Evolutionary conservation across 2,113 vertebrate genomes (phyloP).

Genomic region (Apodemus sylvaticus): DNA sequence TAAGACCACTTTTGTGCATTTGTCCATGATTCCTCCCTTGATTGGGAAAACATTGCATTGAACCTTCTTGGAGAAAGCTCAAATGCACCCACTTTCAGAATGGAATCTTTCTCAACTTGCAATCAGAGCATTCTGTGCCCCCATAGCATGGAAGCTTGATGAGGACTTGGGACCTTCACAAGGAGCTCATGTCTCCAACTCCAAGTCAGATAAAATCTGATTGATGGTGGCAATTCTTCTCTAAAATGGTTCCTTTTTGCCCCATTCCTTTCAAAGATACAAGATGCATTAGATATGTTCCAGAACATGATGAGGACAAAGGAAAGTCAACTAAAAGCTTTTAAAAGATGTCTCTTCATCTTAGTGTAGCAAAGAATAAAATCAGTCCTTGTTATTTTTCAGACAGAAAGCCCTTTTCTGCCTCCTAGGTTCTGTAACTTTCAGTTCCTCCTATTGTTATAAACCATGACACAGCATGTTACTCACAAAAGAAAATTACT

Average conservation of each 20-base stretch:
- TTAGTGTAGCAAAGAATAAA: conserved; percentile 59
- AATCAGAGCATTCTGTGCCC: neutral
- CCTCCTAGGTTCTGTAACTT: conserved; percentile 50
- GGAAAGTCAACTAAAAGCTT: conserved; percentile 76
- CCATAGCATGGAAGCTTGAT: neutral
- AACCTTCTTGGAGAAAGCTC: neutral
- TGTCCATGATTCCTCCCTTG: neutral
- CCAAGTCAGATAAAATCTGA: conserved; percentile 54
- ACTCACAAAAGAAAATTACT: conserved; percentile 75
- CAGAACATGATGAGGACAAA: conserved; percentile 60
- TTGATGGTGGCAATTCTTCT: conserved; percentile 62
- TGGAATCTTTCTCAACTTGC: neutral
- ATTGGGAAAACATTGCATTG: neutral
- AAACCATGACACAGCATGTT: conserved; percentile 69
- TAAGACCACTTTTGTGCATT: neutral
- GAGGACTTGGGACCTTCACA: neutral
- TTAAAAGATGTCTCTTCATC: conserved; percentile 73
- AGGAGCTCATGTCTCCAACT: conserved; percentile 2
- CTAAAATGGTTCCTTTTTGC: conserved; percentile 50
- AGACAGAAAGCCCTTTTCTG: conserved; percentile 49
- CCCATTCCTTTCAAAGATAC: conserved; percentile 29
- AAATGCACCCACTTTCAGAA: neutral
- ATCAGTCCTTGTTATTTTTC: conserved; percentile 62
- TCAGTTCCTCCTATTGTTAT: conserved; percentile 61
- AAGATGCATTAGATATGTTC: conserved; percentile 52